Evolutionary conservation across 2,888 invertebrate genomes (phyloP).

Genomic region (Trissolcus japonicus): DNA sequence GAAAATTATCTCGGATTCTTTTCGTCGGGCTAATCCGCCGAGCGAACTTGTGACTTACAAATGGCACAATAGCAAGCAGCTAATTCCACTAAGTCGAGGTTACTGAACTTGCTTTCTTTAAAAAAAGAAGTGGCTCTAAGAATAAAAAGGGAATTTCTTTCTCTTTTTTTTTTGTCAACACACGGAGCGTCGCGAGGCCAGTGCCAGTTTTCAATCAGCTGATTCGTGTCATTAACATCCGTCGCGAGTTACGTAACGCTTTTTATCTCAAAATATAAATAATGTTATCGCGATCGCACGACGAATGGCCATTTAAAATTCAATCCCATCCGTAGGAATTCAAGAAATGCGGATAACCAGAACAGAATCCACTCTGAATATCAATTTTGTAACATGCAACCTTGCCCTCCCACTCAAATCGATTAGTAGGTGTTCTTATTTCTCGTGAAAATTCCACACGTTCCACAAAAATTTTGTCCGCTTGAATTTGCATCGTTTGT

Average conservation of each 20-base stretch:
- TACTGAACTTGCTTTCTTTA: constrained; percentile 11
- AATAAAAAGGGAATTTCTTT: background rate
- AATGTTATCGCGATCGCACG: background rate
- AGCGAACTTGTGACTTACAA: constrained; percentile 22
- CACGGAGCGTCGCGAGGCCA: no score
- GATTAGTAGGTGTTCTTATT: constrained; percentile 24
- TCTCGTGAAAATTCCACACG: background rate
- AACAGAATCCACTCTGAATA: constrained; percentile 26
- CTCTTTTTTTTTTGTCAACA: background rate
- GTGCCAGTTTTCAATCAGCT: constrained; percentile 1
- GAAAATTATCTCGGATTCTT: constrained; percentile 17
- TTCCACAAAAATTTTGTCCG: background rate
- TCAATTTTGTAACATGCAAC: constrained; percentile 36
- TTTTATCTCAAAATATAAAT: constrained; percentile 12
- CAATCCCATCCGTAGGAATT: constrained; percentile 14
- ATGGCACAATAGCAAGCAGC: constrained; percentile 10
- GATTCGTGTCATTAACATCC: constrained; percentile 11
- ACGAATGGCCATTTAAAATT: constrained; percentile 24
- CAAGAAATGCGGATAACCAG: constrained; percentile 19
- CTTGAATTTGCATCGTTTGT: background rate
- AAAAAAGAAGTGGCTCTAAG: background rate
- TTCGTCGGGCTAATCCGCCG: constrained; percentile 15
- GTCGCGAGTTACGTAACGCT: background rate
- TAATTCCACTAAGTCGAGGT: constrained; percentile 14
- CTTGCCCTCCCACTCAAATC: constrained; percentile 26